phyloP scores from a whole-genome alignment of 2,797 vertebrate species.

The Limosa lapponica region DNA sequence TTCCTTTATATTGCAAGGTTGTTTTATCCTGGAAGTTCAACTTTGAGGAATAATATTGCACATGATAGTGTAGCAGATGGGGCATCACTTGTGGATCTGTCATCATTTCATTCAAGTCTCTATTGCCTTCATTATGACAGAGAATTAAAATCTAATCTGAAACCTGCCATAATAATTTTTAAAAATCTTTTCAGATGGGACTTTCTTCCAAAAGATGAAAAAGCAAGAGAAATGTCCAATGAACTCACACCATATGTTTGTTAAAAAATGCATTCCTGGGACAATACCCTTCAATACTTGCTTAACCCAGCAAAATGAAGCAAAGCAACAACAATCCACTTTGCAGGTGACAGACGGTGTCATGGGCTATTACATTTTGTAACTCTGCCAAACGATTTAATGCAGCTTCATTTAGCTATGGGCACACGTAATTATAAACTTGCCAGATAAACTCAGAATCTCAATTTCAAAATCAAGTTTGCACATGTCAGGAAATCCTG shows the following conservation, averaged over 20 bases:
- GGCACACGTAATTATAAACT: background rate
- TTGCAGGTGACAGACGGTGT: background rate
- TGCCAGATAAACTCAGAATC: background rate
- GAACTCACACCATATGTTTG: background rate
- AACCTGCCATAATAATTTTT: background rate
- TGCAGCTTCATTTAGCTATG: background rate
- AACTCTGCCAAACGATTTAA: background rate
- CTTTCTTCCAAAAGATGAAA: background rate
- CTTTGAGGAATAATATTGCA: slow-evolving; percentile 25
- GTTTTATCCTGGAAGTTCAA: background rate
- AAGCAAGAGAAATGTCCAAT: background rate
- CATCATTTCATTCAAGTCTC: slow-evolving; percentile 21
- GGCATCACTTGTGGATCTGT: background rate
- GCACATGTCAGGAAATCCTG: background rate
- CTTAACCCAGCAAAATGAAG: slow-evolving; percentile 17
- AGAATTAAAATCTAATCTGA: slow-evolving; percentile 40
- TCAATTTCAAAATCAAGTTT: background rate
- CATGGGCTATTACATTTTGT: background rate
- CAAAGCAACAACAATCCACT: background rate
- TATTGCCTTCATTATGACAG: slow-evolving; percentile 2
- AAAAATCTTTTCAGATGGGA: background rate
- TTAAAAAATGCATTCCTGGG: background rate
- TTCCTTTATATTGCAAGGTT: background rate
- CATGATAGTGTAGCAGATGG: slow-evolving; percentile 24
- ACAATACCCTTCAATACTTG: background rate